These are phyloP conservation scores for Trachelus iudaicus DNA, from an alignment of 2,888 invertebrate species.

Conservation along the genomic window DNA sequence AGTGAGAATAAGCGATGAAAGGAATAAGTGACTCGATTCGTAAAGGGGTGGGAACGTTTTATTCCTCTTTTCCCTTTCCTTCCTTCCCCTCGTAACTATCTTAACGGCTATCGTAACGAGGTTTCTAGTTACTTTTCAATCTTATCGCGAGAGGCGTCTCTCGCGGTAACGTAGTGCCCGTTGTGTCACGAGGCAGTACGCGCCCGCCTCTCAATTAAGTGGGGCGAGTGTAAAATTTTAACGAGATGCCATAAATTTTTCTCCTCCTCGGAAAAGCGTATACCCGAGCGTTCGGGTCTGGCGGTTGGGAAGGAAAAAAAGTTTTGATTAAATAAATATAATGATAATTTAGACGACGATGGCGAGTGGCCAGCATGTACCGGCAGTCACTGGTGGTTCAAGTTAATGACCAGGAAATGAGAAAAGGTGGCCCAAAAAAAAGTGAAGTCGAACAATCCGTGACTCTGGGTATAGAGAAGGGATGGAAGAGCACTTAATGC, in stretches of 20 bases:
- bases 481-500: slow-evolving; percentile 14
- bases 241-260: neutral
- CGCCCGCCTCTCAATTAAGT: neutral
- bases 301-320: slow-evolving; percentile 11
- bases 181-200: neutral
- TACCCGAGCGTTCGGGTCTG: neutral
- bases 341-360: slow-evolving; percentile 29
- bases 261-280: neutral
- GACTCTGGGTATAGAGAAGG: slow-evolving; percentile 5
- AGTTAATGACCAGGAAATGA: slow-evolving; percentile 34
- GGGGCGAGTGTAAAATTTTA: neutral
- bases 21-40: no score
- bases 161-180: neutral
- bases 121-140: slow-evolving; percentile 4
- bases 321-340: slow-evolving; percentile 25
- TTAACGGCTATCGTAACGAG: neutral
- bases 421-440: slow-evolving; percentile 21
- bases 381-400: slow-evolving; percentile 11
- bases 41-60: no score
- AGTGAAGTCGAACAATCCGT: slow-evolving; percentile 10
- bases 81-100: neutral
- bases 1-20: no score
- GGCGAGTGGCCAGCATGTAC: slow-evolving; percentile 13
- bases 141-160: slow-evolving; percentile 1
- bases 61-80: no score